Percentiles rank a stretch among this genome's conserved stretches.
phyloP scores from a whole-genome alignment of 2,113 vertebrate genomes.

The Elephantulus edwardii region DNA sequence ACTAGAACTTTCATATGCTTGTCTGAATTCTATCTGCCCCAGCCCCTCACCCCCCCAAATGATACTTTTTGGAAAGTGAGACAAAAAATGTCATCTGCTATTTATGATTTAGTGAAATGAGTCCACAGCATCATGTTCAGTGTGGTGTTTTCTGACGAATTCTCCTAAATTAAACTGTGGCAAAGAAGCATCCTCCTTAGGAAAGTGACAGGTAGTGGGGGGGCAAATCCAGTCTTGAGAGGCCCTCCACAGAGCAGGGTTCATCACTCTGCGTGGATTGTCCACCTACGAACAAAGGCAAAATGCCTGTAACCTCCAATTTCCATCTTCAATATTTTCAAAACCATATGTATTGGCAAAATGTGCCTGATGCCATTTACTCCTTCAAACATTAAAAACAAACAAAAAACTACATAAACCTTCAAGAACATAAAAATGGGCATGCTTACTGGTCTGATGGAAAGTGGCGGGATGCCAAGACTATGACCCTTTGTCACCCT shows the following conservation, averaged over 20 bases:
- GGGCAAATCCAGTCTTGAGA: neutral
- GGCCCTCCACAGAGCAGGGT: fast-evolving
- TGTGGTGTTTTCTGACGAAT: neutral
- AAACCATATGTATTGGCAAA: neutral
- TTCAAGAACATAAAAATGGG: no score
- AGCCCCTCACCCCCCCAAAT: no score
- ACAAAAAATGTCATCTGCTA: neutral
- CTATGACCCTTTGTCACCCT: no score
- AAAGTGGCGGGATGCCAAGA: no score
- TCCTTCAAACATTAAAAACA: neutral
- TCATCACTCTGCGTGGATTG: fast-evolving
- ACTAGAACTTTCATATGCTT: neutral
- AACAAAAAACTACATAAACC: no score
- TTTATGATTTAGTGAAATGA: slow-evolving; percentile 20
- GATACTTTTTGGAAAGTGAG: neutral
- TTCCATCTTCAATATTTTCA: neutral
- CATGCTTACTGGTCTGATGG: no score
- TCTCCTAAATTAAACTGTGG: neutral
- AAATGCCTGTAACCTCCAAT: neutral
- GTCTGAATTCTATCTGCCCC: slow-evolving; percentile 1
- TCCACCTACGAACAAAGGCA: neutral
- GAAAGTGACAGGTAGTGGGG: neutral
- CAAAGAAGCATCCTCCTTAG: neutral
- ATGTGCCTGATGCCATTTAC: neutral
- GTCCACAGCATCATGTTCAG: neutral